Conservation (phyloP, 2,797 vertebrate species). For the Cottoperca gobio region DNA sequence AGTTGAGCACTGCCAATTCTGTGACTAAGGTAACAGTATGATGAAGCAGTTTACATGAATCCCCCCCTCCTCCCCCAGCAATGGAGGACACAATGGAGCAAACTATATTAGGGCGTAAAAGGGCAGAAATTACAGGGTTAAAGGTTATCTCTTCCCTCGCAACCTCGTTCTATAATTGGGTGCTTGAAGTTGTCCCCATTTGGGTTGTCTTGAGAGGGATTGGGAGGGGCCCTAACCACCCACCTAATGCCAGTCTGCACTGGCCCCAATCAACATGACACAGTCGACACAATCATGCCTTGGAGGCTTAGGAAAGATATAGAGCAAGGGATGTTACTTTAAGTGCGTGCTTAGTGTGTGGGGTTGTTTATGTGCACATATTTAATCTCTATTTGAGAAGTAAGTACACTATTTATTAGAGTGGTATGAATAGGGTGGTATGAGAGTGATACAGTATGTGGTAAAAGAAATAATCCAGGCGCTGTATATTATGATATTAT, state of each 20-base stretch:
- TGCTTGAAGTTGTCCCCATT: background rate
- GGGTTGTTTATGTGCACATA: background rate
- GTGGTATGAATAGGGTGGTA: too few relatives aligned
- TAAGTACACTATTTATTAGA: too few relatives aligned
- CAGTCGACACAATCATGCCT: slow-evolving; percentile 9
- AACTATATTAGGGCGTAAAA: background rate
- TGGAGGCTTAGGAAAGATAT: background rate
- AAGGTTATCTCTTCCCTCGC: background rate
- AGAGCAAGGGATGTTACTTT: background rate
- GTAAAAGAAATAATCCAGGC: too few relatives aligned
- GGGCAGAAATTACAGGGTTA: background rate
- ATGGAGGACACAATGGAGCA: background rate
- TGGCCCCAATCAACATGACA: slow-evolving; percentile 20
- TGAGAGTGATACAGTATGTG: too few relatives aligned
- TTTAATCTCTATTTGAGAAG: background rate
- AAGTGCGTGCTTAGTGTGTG: background rate
- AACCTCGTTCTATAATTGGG: slow-evolving; percentile 2
- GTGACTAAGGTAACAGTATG: slow-evolving; percentile 4
- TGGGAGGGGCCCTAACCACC: slow-evolving; percentile 1
- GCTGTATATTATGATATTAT: too few relatives aligned
- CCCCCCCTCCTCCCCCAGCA: background rate
- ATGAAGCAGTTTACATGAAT: background rate
- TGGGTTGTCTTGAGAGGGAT: slow-evolving; percentile 16
- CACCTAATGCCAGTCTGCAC: slow-evolving; percentile 6
- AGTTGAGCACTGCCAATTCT: slow-evolving; percentile 12